Base-by-base conservation (phyloP, 2,113 vertebrate genomes). In the Cardinalis cardinalis region DNA sequence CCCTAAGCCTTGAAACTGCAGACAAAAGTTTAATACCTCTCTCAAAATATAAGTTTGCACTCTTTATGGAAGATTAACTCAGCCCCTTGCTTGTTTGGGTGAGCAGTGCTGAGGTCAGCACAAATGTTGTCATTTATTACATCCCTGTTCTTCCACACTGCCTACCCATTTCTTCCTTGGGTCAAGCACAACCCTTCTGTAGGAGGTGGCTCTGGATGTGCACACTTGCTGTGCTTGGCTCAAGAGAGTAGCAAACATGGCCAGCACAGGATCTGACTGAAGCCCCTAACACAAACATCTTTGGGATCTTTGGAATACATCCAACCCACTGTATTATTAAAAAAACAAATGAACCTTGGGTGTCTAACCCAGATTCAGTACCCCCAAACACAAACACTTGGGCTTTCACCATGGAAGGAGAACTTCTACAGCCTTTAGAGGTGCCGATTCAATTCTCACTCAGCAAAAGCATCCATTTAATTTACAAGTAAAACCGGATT, bases 401-500 rank as follows among this genome's bases (percentile, higher is more conserved):
- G 52, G 31, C 48, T 88, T 87, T 78, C 73, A 18, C 2, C 9
- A 61, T 18, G 61, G 61, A 91, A 66, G 64, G 1, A 72, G 78
- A 20, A 60, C 43, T 77, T 77, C 17, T n/a, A 25, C 1, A 6
- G 32, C n/a, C 72, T 89, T 88, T 32, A 34, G 52, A 78, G 2
- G 2, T 24, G 73, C 44, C 1, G 7, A 75, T 75, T 78, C 1
- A 9, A 71, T 72, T 78, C 66, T 66, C 2, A 2, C 74, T 84
- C 41, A 15, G 84, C 29, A 41, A 64, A 87, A 90, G 49, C 0
- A 0, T 21, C 70, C 71, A 58, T 81, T 84, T 69, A 72, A 79
- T 79, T 88, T 76, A 90, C 93, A 94, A 89, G 92, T 84, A 92
- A 82, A 95, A 90, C 93, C 6, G 44, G 94, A 90, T 90, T 90